Percentiles rank a stretch among this genome's conserved stretches.
phyloP scores from a whole-genome alignment of 2,113 vertebrate species.

The Psephotus haematonotus region DNA sequence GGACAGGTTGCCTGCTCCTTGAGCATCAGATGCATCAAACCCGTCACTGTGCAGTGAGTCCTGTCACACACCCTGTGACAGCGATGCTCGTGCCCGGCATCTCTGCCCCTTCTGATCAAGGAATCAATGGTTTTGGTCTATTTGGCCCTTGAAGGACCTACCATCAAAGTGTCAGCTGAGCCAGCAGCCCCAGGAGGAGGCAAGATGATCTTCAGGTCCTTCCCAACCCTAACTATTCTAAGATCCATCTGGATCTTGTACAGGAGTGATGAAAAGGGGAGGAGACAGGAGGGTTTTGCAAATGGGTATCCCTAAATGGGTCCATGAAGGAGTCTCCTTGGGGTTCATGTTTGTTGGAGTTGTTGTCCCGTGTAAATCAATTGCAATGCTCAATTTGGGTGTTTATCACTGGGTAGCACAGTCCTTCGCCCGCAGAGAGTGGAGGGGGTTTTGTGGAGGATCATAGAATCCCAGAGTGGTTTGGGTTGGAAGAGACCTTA shows the following conservation, averaged over 20 bases:
- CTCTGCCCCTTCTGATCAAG: neutral
- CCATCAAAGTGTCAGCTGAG: neutral
- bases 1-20: neutral
- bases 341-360: neutral
- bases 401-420: neutral
- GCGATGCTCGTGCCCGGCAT: accelerated
- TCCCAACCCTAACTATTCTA: too few species aligned
- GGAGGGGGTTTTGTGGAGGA: neutral
- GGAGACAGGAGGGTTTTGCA: neutral
- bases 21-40: neutral
- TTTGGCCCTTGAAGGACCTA: neutral
- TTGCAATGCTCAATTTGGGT: neutral
- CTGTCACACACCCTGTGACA: neutral
- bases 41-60: neutral
- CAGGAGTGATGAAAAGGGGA: neutral
- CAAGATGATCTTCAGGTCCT: too few species aligned
- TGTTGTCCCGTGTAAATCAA: neutral
- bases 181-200: accelerated
- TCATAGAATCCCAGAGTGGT: neutral
- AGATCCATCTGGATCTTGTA: neutral
- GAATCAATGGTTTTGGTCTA: neutral
- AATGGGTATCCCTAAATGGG: neutral
- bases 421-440: neutral
- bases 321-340: neutral
- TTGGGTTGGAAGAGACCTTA: neutral